Percentiles rank a stretch among this genome's conserved stretches.
These are phyloP conservation scores for Cirrhinus molitorella DNA, from an alignment of 2,797 vertebrate species.

Conservation along the genomic window DNA sequence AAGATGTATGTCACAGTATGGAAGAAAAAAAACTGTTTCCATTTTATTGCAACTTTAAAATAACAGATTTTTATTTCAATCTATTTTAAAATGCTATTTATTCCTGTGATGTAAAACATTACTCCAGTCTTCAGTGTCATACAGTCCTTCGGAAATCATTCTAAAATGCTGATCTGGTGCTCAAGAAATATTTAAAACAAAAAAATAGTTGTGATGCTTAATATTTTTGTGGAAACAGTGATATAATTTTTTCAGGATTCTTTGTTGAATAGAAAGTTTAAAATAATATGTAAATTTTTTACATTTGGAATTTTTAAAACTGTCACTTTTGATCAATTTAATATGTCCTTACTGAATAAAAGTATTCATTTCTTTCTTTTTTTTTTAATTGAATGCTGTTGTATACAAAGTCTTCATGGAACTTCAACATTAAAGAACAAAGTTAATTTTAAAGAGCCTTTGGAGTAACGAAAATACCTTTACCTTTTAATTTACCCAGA, in stretches of 20 bases:
- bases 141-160: background rate
- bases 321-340: too few species aligned
- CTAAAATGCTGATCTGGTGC: background rate
- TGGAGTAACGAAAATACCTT: background rate
- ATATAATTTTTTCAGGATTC: background rate
- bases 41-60: background rate
- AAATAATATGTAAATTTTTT: too few species aligned
- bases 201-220: background rate
- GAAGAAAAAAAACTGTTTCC: background rate
- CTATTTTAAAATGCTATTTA: background rate
- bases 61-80: too few species aligned
- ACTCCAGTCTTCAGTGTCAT: background rate
- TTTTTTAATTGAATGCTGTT: too few species aligned
- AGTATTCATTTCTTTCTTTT: background rate
- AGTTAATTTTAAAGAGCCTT: background rate
- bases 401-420: too few species aligned
- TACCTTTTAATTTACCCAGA: background rate
- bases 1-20: too few species aligned
- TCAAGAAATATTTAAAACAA: too few species aligned
- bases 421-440: too few species aligned
- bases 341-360: background rate
- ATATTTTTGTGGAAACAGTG: background rate
- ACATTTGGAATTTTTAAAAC: too few species aligned
- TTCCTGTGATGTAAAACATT: background rate
- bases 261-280: background rate